A percentile compares a stretch with the other conserved stretches of the same genome.
These are phyloP conservation scores for Rhinatrema bivittatum DNA, from an alignment of 2,797 vertebrate species.

Conservation along the genomic window DNA sequence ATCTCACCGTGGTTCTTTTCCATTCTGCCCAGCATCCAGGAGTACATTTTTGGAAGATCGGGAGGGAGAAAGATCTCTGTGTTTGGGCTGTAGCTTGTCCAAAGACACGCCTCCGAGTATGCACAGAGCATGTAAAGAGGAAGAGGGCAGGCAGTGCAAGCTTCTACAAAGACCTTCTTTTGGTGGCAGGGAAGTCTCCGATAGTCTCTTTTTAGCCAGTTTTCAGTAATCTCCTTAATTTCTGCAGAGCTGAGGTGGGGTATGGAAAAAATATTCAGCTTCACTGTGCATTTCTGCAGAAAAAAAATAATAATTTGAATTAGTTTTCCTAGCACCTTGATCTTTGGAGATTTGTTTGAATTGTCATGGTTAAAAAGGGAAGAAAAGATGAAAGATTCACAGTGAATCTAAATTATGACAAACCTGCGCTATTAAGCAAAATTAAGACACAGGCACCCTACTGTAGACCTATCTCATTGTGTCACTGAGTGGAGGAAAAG, in stretches of 20 bases:
- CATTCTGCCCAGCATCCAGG: constrained; percentile 32
- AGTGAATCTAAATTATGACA: no score
- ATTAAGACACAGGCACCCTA: no score
- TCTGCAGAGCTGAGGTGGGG: constrained; percentile 37
- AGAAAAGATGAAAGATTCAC: no score
- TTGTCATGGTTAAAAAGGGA: no score
- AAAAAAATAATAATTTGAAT: background rate
- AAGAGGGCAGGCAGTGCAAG: constrained; percentile 43
- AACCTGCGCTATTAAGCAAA: no score
- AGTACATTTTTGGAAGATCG: constrained; percentile 39
- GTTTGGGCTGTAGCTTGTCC: constrained; percentile 44
- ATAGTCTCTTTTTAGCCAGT: constrained; percentile 25
- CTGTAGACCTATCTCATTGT: no score
- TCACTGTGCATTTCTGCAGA: constrained; percentile 19
- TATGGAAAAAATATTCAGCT: constrained; percentile 31
- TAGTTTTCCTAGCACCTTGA: no score
- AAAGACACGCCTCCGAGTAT: constrained; percentile 41
- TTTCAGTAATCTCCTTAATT: constrained; percentile 28
- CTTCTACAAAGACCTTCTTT: constrained; percentile 35
- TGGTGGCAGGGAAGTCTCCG: constrained; percentile 39
- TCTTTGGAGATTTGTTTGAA: no score
- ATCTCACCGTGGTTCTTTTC: constrained; percentile 45
- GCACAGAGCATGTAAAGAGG: constrained; percentile 46
- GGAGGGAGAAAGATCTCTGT: constrained; percentile 26
- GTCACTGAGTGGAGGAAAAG: no score